These are phyloP conservation scores for Gastrophysa polygoni DNA, from an alignment of 2,888 invertebrate genomes.

Conservation along the genomic window DNA sequence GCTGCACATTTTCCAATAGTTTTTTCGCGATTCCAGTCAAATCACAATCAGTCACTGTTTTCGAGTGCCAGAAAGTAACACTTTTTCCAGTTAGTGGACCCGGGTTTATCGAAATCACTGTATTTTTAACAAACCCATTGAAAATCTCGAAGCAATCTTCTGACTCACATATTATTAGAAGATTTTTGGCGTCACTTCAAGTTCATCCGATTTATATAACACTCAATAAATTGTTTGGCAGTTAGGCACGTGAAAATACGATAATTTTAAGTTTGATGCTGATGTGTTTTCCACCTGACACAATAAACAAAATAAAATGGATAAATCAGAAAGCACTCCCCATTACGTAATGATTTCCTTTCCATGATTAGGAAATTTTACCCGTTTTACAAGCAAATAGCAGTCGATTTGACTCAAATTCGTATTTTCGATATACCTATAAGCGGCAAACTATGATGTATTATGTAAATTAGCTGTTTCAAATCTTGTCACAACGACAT, in stretches of 20 bases:
- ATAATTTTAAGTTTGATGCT: slow-evolving; percentile 7
- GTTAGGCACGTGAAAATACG: slow-evolving; percentile 7
- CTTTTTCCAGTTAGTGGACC: background rate
- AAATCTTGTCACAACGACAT: too few relatives aligned
- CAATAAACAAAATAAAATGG: background rate
- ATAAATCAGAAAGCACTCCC: background rate
- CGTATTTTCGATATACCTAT: too few relatives aligned
- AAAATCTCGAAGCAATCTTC: slow-evolving; percentile 18
- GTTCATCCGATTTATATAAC: slow-evolving; percentile 34
- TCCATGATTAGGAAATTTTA: background rate
- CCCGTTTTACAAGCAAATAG: too few relatives aligned
- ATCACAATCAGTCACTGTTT: slow-evolving; percentile 3
- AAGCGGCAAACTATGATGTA: too few relatives aligned
- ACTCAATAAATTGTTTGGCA: slow-evolving; percentile 30
- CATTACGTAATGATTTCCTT: too few relatives aligned
- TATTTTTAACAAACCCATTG: slow-evolving; percentile 38
- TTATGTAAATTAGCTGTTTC: too few relatives aligned
- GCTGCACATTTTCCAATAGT: slow-evolving; percentile 57
- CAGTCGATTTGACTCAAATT: too few relatives aligned
- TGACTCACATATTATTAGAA: slow-evolving; percentile 32
- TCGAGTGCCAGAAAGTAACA: background rate
- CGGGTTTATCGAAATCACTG: background rate
- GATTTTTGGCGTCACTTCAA: slow-evolving; percentile 36
- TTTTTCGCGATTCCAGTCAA: background rate
- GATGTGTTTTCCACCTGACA: background rate